Base-by-base conservation (phyloP, 1,140 invertebrate species). In the Myzus persicae region DNA sequence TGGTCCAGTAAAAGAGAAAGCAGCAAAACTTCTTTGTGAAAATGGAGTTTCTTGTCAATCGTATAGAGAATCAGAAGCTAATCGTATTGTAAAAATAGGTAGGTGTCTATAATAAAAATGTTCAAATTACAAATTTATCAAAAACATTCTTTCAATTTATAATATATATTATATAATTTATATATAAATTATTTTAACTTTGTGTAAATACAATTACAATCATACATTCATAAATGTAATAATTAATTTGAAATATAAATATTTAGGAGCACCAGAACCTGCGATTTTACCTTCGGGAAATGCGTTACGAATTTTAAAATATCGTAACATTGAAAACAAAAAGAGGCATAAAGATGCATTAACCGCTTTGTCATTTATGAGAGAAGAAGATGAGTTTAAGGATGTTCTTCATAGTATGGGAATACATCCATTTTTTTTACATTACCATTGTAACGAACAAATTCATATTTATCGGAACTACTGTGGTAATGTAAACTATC, bases 1-100 rank as follows among this genome's bases (percentile, higher is more conserved):
- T 76, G 67, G 67, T 76, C 67, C 67, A 76, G n/a, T n/a, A 76
- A 76, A 76, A 76, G 67, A 76, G n/a, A 76, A 76, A 76, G 67
- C 67, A 36, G 14, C n/a, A 76, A 76, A n/a, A n/a, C n/a, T 36
- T 18, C 67, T 36, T n/a, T n/a, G 31, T 76, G n/a, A 76, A 76
- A 76, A 76, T 76, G n/a, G n/a, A n/a, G 36, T n/a, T n/a, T 76
- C 67, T n/a, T 36, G 67, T 76, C 67, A 76, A 18, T 18, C 67
- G 20, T 67, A 11, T 67, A 67, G 59, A 11, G 59, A 67, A n/a
- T 3, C 14, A 7, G 59, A 67, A n/a, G 59, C 59, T 31, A 67
- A 67, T n/a, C 59, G 59, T 31, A 31, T 67, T n/a, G 0, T 67
- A n/a, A 67, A 67, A 82, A 82, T 38, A 82, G 36, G 76, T 82